These are phyloP conservation scores for Erithacus rubecula DNA, from an alignment of 2,797 vertebrate genomes.

Conservation along the genomic window DNA sequence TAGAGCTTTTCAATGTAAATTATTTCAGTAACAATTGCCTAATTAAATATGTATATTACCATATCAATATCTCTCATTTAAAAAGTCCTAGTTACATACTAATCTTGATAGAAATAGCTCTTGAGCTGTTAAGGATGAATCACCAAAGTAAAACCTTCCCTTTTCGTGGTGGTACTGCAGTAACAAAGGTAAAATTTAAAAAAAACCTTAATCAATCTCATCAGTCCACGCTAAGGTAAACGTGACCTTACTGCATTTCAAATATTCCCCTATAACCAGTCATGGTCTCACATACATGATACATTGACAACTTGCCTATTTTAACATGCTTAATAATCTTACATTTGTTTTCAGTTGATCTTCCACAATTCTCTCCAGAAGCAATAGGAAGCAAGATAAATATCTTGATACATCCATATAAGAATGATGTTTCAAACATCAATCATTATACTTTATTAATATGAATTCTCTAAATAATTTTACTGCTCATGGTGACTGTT, in stretches of 20 bases:
- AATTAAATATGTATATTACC: conserved; percentile 31
- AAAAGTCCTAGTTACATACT: background rate
- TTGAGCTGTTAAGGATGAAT: background rate
- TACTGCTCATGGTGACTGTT: background rate
- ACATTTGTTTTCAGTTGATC: background rate
- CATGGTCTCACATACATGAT: background rate
- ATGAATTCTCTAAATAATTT: background rate
- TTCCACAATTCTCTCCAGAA: background rate
- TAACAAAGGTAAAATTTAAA: background rate
- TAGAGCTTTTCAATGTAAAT: conserved; percentile 14
- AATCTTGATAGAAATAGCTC: conserved; percentile 12
- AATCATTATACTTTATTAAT: background rate
- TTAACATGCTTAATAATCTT: background rate
- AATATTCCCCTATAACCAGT: background rate
- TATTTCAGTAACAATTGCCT: background rate
- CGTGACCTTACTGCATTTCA: background rate
- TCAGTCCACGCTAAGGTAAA: background rate
- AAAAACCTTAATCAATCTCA: background rate
- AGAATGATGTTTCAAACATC: background rate
- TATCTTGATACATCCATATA: background rate
- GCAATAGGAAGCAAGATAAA: background rate
- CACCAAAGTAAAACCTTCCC: background rate
- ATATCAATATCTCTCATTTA: background rate
- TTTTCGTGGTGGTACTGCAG: background rate
- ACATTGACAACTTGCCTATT: background rate